A percentile compares a stretch with the other conserved stretches of the same genome.
phyloP scores from a whole-genome alignment of 2,113 vertebrate genomes.

The Jaculus jaculus region DNA sequence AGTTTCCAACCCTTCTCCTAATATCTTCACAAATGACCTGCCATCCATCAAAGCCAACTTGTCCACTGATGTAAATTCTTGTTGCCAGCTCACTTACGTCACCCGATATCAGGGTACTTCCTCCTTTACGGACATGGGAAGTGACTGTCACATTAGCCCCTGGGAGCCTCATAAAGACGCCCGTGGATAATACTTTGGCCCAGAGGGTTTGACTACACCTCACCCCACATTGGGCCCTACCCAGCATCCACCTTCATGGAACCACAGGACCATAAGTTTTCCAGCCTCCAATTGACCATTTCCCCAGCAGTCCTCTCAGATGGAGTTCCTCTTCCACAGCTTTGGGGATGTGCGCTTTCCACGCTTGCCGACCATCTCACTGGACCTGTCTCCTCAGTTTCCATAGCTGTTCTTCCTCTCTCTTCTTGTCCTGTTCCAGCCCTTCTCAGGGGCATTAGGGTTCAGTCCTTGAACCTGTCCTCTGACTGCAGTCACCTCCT shows the following conservation, averaged over 20 bases:
- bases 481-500: neutral
- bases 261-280: neutral
- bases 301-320: no score
- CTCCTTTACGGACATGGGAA: neutral
- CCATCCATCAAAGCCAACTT: constrained; percentile 43
- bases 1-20: neutral
- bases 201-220: neutral
- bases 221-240: no score
- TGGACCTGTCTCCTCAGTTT: neutral
- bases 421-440: neutral
- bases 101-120: neutral
- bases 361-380: neutral
- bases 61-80: accelerated
- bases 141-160: neutral
- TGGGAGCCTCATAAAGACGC: neutral
- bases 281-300: accelerated
- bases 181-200: neutral
- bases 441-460: neutral
- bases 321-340: neutral
- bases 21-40: constrained; percentile 11
- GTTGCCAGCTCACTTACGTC: accelerated
- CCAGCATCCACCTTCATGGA: accelerated
- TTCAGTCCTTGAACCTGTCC: neutral
- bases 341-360: neutral
- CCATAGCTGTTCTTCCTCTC: neutral